Conservation (phyloP, 2,888 invertebrate species). For the Loripinus fragilis region DNA sequence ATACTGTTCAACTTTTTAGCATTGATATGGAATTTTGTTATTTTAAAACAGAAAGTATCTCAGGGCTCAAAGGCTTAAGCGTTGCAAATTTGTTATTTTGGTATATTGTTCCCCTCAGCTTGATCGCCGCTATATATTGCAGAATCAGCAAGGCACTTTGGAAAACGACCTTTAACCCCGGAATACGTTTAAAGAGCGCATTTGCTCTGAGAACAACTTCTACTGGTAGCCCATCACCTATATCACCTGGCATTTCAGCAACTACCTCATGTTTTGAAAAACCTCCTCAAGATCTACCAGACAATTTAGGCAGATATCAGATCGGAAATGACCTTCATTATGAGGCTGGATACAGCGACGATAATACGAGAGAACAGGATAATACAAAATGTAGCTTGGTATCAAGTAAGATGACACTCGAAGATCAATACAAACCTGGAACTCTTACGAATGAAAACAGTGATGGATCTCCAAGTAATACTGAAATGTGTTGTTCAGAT, state of each 20-base stretch:
- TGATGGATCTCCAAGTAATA: no score
- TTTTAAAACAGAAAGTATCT: constrained; percentile 31
- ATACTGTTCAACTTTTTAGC: constrained; percentile 87
- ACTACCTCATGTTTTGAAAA: neutral
- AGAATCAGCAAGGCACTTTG: no score
- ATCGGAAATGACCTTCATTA: neutral
- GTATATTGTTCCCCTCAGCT: constrained; percentile 91
- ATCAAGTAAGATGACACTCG: neutral
- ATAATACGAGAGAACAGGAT: constrained; percentile 86
- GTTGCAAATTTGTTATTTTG: constrained; percentile 92
- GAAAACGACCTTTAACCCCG: neutral
- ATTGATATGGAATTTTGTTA: constrained; percentile 57
- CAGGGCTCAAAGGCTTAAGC: constrained; percentile 56
- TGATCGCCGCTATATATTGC: constrained; percentile 91
- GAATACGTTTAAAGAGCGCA: neutral
- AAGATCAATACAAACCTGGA: neutral
- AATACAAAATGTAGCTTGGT: neutral
- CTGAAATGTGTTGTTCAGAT: neutral
- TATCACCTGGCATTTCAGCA: neutral
- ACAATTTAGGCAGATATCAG: neutral
- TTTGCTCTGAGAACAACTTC: no score
- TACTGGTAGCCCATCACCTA: no score
- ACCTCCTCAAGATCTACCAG: neutral
- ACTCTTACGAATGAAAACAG: no score
- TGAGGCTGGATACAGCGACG: constrained; percentile 7